Base-by-base conservation (phyloP, 1,140 invertebrate species). In the Nasonia longicornis region DNA sequence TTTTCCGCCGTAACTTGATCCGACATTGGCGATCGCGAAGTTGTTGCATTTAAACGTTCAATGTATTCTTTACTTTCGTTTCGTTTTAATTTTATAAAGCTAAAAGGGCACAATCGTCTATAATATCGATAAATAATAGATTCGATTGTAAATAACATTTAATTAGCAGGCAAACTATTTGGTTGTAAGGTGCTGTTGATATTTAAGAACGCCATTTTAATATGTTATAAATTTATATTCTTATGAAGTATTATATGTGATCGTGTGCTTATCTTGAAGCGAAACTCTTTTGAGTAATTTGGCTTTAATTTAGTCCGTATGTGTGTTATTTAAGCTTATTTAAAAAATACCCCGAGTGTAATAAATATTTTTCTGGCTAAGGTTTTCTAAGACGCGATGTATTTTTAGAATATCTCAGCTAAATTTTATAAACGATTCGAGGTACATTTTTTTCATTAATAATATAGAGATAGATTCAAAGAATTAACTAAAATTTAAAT, bases 131-230 rank as follows among this genome's bases (percentile, higher is more conserved):
- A 45, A 35, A 31, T n/a, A 20, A 80, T 72, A 38, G 35, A 77
- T 77, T 77, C 64, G 38, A 76, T 71, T 69, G 71, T 80, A 75
- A 48, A 81, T 71, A 71, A 76, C 22, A 52, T 35, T 81, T 31
- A 16, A 58, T 74, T 66, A 67, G 16, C 22, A 58, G 31, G 52
- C 29, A 10, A 29, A 72, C 52, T 45, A 31, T 42, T 63, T 72
- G 14, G 42, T 12, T n/a, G 22, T 38, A 77, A 81, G 75, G 35
- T 81, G 35, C 52, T 76, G 72, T 22, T 63, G 35, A 76, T 66
- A 52, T 3, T 63, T 58, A 69, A 69, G 48, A 63, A 42, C 20
- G 20, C 58, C 35, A 69, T 81, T 81, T 70, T 81, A 22, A 69
- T 80, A n/a, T 75, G 29, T 29, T 80, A 80, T 16, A 52, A 35